Percentiles rank a stretch among this genome's conserved stretches.
These are phyloP conservation scores for Cottus gobio DNA, from an alignment of 2,113 vertebrate species.

Conservation along the genomic window DNA sequence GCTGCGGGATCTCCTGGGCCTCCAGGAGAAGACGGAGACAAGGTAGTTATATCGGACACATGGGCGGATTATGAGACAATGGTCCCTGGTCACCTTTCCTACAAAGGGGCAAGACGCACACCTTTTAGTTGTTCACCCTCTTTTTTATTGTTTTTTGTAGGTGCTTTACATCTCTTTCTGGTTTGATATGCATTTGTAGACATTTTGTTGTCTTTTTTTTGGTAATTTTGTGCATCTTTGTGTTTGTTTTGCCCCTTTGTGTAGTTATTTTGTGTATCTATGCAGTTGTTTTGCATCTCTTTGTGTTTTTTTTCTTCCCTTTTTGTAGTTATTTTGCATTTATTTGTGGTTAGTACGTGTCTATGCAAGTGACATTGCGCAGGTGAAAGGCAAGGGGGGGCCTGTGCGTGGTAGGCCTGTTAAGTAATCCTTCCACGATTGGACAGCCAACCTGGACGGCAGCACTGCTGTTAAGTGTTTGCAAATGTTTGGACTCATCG, in stretches of 20 bases:
- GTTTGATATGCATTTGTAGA: too few relatives aligned
- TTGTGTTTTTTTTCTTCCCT: not conserved
- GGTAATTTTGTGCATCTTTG: not conserved
- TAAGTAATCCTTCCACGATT: not conserved
- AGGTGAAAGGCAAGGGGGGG: not conserved
- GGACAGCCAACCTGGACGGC: not conserved
- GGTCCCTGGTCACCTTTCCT: not conserved
- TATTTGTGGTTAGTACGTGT: not conserved
- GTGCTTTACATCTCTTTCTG: too few relatives aligned
- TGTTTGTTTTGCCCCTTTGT: not conserved
- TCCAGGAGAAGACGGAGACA: conserved; percentile 93
- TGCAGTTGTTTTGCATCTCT: not conserved
- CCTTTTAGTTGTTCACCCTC: too few relatives aligned
- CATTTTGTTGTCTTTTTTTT: not conserved
- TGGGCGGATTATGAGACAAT: not conserved
- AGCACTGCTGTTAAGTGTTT: conserved; percentile 6
- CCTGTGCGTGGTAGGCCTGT: not conserved
- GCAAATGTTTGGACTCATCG: not conserved
- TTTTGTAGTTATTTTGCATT: not conserved
- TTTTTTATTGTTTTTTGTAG: too few relatives aligned
- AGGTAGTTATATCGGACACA: conserved; percentile 77
- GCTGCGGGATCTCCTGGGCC: conserved; percentile 83
- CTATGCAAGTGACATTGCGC: not conserved
- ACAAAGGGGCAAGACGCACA: too few relatives aligned
- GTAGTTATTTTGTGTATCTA: not conserved